Base-by-base conservation (phyloP, 1,140 invertebrate genomes). In the Planococcus citri region DNA sequence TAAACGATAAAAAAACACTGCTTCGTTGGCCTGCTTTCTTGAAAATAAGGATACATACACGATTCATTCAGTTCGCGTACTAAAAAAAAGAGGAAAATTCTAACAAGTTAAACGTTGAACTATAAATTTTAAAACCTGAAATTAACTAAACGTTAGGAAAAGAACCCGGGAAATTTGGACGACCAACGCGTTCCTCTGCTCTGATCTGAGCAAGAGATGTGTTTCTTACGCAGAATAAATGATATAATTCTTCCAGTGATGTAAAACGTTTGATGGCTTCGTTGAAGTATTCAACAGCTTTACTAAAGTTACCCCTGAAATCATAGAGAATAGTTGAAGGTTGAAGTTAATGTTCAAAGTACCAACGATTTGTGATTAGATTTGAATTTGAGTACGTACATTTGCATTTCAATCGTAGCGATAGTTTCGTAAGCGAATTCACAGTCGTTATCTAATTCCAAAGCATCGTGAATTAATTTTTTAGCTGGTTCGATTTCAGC, bases 341-440 rank as follows among this genome's bases (percentile, higher is more conserved):
- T 6, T 33, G 4, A 33, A 33, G 4, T 33, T 33, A 12, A 33
- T 33, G 29, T 33, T n/a, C n/a, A 33, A 6, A 3, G 29, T 6
- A 33, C 29, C 29, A 33, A 33, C 12, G 3, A 6, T 33, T 33
- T 33, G n/a, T n/a, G n/a, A n/a, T 33, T 12, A 33, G 12, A 33
- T 33, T 33, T 33, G 12, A 33, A 12, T 3, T 6, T 6, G 12
- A 33, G 29, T 33, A 24, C 60, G 10, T 64, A 64, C 60, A 64
- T 25, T 27, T 64, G 60, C 60, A 64, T 64, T 64, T 64, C 60
- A 10, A 64, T 64, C 10, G 60, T 64, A 24, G 60, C 60, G 6
- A 64, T 64, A 2, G 60, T 64, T 64, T 64, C 60, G 25, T 64
- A 64, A 21, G 60, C 60, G 25, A 64, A 64, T 64, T 64, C 60